A percentile compares a stretch with the other conserved stretches of the same genome.
These are phyloP conservation scores for Panthera tigris DNA, from an alignment of 2,113 vertebrate species.

Conservation along the genomic window DNA sequence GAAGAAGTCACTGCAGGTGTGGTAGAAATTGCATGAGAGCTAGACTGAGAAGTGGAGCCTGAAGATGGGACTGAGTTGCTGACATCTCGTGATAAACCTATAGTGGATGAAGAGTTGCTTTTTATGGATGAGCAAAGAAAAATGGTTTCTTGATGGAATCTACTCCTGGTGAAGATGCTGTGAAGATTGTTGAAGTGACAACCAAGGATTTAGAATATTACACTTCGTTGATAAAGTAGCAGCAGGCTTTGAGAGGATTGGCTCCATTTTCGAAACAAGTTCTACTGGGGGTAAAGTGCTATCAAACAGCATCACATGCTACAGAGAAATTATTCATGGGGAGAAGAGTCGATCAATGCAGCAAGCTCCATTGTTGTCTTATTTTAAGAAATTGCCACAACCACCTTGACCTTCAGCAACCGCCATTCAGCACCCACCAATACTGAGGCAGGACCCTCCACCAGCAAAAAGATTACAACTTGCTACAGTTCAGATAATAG, in stretches of 20 bases:
- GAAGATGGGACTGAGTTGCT: neutral
- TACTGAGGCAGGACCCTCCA: neutral
- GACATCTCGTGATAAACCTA: neutral
- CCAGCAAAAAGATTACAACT: neutral
- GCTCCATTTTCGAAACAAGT: neutral
- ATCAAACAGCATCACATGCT: neutral
- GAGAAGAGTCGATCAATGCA: neutral
- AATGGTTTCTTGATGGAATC: neutral
- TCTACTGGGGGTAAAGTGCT: neutral
- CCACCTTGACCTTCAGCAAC: neutral
- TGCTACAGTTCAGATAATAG: neutral
- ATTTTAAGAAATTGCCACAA: neutral
- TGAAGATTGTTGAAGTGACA: neutral
- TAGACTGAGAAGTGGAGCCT: neutral
- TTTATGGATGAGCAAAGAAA: neutral
- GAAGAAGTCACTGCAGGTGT: neutral
- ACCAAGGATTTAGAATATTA: neutral
- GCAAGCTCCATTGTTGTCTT: neutral
- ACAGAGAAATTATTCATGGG: neutral
- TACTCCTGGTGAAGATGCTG: neutral
- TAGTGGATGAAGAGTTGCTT: neutral
- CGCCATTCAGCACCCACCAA: neutral
- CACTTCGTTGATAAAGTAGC: neutral
- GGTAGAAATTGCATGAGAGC: neutral
- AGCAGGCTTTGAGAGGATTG: neutral